Evolutionary conservation across 2,113 vertebrate species (phyloP).

Genomic region (Cairina moschata): DNA sequence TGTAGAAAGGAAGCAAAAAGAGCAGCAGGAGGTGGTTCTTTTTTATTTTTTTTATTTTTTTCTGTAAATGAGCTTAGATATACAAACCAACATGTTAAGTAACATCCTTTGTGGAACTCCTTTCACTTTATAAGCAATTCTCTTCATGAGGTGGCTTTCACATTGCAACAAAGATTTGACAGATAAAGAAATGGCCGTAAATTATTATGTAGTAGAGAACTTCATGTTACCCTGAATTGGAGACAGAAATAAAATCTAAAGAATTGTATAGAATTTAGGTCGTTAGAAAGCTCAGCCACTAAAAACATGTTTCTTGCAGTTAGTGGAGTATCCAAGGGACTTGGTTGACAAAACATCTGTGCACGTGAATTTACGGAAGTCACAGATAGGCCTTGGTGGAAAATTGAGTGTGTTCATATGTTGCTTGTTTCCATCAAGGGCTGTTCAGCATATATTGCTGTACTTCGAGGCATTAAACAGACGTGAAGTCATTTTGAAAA

Average conservation of each 20-base stretch:
- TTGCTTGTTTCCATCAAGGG: background rate
- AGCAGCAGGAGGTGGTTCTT: background rate
- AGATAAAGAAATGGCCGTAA: background rate
- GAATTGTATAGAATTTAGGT: background rate
- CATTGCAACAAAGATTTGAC: background rate
- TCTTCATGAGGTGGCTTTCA: background rate
- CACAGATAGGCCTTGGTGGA: background rate
- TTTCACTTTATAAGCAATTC: background rate
- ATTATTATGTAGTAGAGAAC: background rate
- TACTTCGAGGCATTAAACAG: background rate
- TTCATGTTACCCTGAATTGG: background rate
- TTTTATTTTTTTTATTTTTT: background rate
- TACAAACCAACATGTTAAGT: background rate
- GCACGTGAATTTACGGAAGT: background rate
- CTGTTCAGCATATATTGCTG: background rate
- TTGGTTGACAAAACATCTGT: background rate
- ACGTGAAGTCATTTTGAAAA: background rate
- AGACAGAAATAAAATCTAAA: background rate
- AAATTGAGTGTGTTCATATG: background rate
- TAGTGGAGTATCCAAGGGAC: background rate
- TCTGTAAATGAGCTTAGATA: background rate
- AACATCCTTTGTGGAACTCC: background rate
- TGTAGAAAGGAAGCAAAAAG: background rate
- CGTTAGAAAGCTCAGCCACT: background rate
- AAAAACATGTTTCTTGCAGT: rapidly evolving